phyloP scores from a whole-genome alignment of 2,113 vertebrate species.

The Neotoma lepida region DNA sequence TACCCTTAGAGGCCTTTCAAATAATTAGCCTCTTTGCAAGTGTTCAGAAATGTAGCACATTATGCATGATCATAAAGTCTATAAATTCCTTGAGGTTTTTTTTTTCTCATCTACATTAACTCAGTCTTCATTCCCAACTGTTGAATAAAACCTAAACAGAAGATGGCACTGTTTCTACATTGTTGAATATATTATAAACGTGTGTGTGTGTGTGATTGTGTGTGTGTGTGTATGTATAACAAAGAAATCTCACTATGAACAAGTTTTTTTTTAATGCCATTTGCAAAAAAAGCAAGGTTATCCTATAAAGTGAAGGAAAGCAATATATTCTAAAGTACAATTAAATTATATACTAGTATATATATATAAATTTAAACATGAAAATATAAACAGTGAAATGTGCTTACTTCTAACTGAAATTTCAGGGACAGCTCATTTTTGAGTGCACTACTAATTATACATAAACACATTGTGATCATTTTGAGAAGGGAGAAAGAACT shows the following conservation, averaged over 20 bases:
- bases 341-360: constrained; percentile 11
- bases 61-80: constrained; percentile 54
- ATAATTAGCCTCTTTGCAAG: constrained; percentile 60
- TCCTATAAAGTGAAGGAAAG: constrained; percentile 22
- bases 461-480: neutral
- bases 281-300: neutral
- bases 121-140: constrained; percentile 36
- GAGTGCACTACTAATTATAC: neutral
- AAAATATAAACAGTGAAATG: neutral
- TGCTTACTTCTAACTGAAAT: neutral
- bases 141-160: constrained; percentile 79
- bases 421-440: neutral
- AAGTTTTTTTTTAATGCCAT: neutral
- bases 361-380: constrained; percentile 16
- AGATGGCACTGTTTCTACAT: constrained; percentile 85
- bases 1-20: constrained; percentile 56
- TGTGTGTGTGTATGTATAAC: neutral
- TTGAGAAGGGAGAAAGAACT: neutral
- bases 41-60: neutral
- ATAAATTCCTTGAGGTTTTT: constrained; percentile 43
- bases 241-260: constrained; percentile 11
- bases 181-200: constrained; percentile 57
- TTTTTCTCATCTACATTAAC: constrained; percentile 43
- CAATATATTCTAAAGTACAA: neutral
- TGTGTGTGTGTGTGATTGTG: neutral